Base-by-base conservation (phyloP, 1,140 invertebrate genomes). In the Drosophila biarmipes region DNA sequence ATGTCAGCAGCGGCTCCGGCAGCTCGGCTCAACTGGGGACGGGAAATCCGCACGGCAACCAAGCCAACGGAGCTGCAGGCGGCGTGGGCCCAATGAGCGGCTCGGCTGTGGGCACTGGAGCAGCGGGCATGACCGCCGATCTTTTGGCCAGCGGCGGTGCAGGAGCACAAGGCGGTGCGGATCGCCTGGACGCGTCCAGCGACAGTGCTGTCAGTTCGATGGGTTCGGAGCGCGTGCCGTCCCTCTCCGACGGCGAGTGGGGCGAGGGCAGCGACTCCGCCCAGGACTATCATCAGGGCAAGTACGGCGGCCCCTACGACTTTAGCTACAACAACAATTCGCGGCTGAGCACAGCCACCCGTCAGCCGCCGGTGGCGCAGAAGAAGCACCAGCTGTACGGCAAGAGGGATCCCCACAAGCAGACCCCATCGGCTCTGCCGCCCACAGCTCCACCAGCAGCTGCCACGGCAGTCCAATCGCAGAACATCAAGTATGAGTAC, bases 351-450 rank as follows among this genome's bases (percentile, higher is more conserved):
- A 43, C 74, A 21, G 91, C 81, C 57, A 92, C 90, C 6, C 92
- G 93, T 27, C 92, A 95, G 80, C 93, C 95, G 73, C 94, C 96
- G 40, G 95, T 97, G n/a, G 95, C 96, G 1, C 96, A 97, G 91
- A 98, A 98, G 93, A 98, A 98, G 91, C 96, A 98, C 92, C 97
- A 98, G 76, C 95, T 98, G 95, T 98, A 97, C 90, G 97, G 96
- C 12, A 97, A 97, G 87, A 92, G 97, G 73, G 96, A 96, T 89
- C 95, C 96, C 74, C 96, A 97, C 91, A 96, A 92, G 61, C 90
- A 91, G 34, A 69, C 72, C 1, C 80, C 89, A 8, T 74, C 56
- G 31, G 76, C 61, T 29, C 19, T 75, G 56, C 67, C 71, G 7
- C 52, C 59, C 2, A 58, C 85, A 17, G 77, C 48, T 4, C 63